Base-by-base conservation (phyloP, 2,797 vertebrate species). In the Galaxias olidus region DNA sequence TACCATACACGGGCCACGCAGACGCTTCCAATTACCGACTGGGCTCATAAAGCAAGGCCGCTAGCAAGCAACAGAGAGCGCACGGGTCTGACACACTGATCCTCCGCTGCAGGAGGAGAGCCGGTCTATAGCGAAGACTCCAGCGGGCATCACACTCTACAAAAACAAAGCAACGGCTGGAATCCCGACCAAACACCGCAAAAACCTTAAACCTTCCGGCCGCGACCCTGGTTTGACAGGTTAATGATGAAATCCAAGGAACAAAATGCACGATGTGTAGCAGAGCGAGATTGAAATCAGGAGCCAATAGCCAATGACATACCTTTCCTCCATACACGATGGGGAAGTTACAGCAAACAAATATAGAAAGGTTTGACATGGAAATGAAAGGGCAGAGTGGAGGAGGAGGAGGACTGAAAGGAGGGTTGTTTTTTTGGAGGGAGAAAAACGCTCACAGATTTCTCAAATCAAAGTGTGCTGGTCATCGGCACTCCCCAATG, bases 21-120 rank as follows among this genome's bases (percentile, higher is more conserved):
- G 87, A 88, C 67, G 83, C 77, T 90, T 92, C 88, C 89, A 91
- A 91, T 93, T 91, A 91, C 70, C 59, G 65, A 63, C 51, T 49
- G 65, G 68, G 78, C 75, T 84, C 72, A 61, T 83, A 73, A 88
- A 85, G 73, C 72, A 66, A 61, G 5, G 65, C 71, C 69, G 61
- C 30, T 30, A 77, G 73, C 51, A 72, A 79, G 71, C 66, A 69
- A 65, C 40, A 54, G 18, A 47, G 53, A 49, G 49, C n/a, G n/a
- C n/a, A n/a, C 45, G 68, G 59, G 83, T 73, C 72, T 71, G 63
- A 80, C 67, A 63, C 60, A 60, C 63, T 48, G 67, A 79, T 73
- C 69, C 63, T 75, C 65, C 30, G 62, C 64, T 68, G 71, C 30
- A 30, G 3, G 54, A 49, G 19, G 48, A 49, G 17, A 73, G 65